Evolutionary conservation across 2,888 invertebrate genomes (phyloP).

Genomic region (Aphidoletes aphidimyza): DNA sequence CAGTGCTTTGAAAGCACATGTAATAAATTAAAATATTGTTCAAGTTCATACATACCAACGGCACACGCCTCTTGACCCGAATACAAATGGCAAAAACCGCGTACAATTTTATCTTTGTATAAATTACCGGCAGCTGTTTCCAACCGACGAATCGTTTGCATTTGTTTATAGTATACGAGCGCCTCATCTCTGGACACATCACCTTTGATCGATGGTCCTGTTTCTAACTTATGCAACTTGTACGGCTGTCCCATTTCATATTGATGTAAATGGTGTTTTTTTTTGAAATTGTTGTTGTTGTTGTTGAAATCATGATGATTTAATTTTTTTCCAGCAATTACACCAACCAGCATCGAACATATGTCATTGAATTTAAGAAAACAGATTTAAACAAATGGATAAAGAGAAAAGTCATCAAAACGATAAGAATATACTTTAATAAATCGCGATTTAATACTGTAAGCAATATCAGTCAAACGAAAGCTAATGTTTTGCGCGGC

Average conservation of each 20-base stretch:
- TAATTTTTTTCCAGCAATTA: too few relatives aligned
- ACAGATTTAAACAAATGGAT: not conserved
- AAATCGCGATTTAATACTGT: not conserved
- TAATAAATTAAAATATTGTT: not conserved
- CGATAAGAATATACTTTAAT: conserved; percentile 1
- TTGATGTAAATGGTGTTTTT: not conserved
- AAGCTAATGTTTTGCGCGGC: not conserved
- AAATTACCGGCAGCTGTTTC: conserved; percentile 95
- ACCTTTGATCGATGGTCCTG: conserved; percentile 80
- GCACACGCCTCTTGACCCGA: conserved; percentile 83
- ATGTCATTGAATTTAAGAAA: too few relatives aligned
- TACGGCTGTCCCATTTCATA: conserved; percentile 73
- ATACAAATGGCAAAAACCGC: conserved; percentile 98
- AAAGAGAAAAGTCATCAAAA: not conserved
- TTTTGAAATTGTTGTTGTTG: too few relatives aligned
- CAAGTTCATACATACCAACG: conserved; percentile 60
- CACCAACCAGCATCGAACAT: too few relatives aligned
- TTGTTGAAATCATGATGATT: too few relatives aligned
- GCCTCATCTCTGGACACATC: conserved; percentile 87
- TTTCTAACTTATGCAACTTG: conserved; percentile 89
- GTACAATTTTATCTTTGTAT: conserved; percentile 95
- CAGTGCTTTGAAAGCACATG: too few relatives aligned
- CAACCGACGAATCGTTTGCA: conserved; percentile 89
- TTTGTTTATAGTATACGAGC: conserved; percentile 78
- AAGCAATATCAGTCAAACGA: conserved; percentile 21